Percentiles rank a stretch among this genome's conserved stretches.
phyloP scores from a whole-genome alignment of 2,797 vertebrate genomes.

The Huso huso region DNA sequence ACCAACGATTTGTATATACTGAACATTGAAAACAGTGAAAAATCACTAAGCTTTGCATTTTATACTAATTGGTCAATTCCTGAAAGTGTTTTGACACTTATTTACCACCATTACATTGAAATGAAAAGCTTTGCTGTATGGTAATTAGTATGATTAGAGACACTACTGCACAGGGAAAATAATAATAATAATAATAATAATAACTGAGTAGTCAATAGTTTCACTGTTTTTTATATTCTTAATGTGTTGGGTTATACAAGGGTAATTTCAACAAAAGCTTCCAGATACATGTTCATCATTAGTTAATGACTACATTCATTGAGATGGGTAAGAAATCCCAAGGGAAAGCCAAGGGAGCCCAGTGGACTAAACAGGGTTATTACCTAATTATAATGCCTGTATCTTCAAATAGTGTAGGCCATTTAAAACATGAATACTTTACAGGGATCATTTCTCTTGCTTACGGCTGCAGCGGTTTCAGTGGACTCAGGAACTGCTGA shows the following conservation, averaged over 20 bases:
- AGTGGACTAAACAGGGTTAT: conserved; percentile 9
- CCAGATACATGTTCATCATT: conserved; percentile 11
- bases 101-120: neutral
- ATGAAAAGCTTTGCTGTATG: conserved; percentile 1
- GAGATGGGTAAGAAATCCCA: conserved; percentile 7
- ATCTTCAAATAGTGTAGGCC: neutral
- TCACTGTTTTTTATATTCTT: too few relatives aligned
- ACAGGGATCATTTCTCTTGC: conserved; percentile 7
- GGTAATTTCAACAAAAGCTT: conserved; percentile 1
- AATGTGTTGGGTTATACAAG: too few relatives aligned
- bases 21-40: too few relatives aligned
- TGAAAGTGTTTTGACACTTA: neutral
- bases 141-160: neutral
- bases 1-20: too few relatives aligned
- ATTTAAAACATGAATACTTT: conserved; percentile 11
- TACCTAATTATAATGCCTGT: conserved; percentile 2
- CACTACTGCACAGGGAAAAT: too few relatives aligned
- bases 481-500: neutral
- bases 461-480: neutral
- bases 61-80: neutral
- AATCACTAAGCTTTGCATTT: neutral
- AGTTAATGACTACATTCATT: conserved; percentile 9
- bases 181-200: too few relatives aligned
- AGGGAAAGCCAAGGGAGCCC: conserved; percentile 8
- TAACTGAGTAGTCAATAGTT: too few relatives aligned